Evolutionary conservation across 2,797 vertebrate genomes (phyloP).

Genomic region (Loriculus beryllinus): DNA sequence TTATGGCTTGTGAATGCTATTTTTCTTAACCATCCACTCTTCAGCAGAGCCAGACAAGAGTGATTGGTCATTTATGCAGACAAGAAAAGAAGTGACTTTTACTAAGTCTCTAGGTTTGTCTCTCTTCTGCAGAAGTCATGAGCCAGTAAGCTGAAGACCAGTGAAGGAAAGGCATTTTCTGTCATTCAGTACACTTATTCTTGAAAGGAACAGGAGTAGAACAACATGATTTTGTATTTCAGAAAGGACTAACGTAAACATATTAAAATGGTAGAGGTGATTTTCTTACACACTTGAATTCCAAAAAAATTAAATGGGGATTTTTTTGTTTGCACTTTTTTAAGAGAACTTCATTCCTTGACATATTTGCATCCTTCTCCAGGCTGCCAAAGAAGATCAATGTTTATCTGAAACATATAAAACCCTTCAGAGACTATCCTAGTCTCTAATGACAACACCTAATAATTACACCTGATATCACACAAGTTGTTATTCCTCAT

Average conservation of each 20-base stretch:
- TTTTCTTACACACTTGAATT: not conserved
- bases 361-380: not conserved
- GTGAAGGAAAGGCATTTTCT: not conserved
- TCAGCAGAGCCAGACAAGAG: not conserved
- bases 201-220: not conserved
- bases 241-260: not conserved
- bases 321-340: not conserved
- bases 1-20: not conserved
- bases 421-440: not conserved
- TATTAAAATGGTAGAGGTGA: not conserved
- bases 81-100: not conserved
- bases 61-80: not conserved
- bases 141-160: not conserved
- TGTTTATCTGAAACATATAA: not conserved
- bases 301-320: not conserved
- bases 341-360: not conserved
- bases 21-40: not conserved
- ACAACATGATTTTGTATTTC: not conserved
- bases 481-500: not conserved
- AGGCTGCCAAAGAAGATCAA: not conserved
- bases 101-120: not conserved
- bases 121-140: not conserved
- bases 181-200: not conserved
- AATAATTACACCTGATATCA: not conserved
- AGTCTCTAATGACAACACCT: not conserved